Percentiles rank a stretch among this genome's conserved stretches.
These are phyloP conservation scores for Tipula vernalis DNA, from an alignment of 2,888 invertebrate genomes.

Conservation along the genomic window DNA sequence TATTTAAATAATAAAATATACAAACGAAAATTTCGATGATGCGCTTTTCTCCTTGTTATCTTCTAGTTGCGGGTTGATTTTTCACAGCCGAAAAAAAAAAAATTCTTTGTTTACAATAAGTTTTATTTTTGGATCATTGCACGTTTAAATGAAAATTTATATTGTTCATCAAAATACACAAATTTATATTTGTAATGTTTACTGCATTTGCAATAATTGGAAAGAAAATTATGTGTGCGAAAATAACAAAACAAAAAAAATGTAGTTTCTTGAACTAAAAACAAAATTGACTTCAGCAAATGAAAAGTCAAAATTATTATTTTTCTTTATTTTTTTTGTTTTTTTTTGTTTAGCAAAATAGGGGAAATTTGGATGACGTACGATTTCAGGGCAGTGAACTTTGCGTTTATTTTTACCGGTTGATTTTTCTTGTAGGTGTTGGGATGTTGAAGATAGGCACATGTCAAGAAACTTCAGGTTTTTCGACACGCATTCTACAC, in stretches of 20 bases:
- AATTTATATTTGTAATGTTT: neutral
- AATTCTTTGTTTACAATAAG: neutral
- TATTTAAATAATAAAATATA: neutral
- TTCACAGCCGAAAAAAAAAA: neutral
- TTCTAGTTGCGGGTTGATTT: neutral
- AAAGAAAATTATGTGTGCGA: neutral
- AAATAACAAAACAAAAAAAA: neutral
- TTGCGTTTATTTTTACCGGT: too few relatives aligned
- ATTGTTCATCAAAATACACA: neutral
- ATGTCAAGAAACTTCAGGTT: too few relatives aligned
- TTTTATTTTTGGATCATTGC: constrained; percentile 4
- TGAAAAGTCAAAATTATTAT: neutral
- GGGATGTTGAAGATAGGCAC: too few relatives aligned
- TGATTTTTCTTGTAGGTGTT: too few relatives aligned
- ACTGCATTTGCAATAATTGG: neutral
- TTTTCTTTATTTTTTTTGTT: too few relatives aligned
- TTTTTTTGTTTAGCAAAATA: too few relatives aligned
- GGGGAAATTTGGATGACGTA: too few relatives aligned
- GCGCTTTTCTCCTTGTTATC: neutral
- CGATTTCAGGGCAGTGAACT: too few relatives aligned
- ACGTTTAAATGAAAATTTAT: neutral
- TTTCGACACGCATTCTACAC: too few relatives aligned
- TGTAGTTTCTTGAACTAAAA: neutral
- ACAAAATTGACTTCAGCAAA: neutral
- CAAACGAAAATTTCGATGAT: neutral